phyloP scores from a whole-genome alignment of 2,888 invertebrate genomes.

The Caenorhabditis sp. region DNA sequence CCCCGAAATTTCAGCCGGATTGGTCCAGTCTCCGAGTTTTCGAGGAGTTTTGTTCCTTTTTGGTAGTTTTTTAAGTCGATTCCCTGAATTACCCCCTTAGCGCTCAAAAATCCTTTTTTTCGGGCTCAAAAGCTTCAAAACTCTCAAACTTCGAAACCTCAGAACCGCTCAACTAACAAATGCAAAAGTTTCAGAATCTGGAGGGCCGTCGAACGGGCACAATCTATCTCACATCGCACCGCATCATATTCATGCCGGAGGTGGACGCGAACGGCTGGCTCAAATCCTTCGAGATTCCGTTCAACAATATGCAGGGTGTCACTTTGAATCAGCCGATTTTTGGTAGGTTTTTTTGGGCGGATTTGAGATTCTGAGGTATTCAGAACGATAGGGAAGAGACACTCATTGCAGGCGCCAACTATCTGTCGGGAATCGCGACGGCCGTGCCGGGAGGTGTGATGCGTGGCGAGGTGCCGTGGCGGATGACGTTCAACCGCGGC shows the following conservation, averaged over 20 bases:
- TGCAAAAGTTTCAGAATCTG: slow-evolving; percentile 73
- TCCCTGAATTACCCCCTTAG: no score
- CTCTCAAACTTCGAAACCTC: no score
- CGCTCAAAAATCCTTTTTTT: no score
- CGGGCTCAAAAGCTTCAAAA: neutral
- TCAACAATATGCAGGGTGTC: slow-evolving; percentile 89
- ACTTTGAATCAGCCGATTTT: slow-evolving; percentile 98
- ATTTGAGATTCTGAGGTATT: no score
- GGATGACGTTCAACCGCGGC: slow-evolving; percentile 86
- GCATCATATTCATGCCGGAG: slow-evolving; percentile 84
- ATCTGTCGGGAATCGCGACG: slow-evolving; percentile 91
- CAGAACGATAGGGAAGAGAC: no score
- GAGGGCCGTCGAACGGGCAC: slow-evolving; percentile 86
- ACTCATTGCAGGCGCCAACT: slow-evolving; percentile 96
- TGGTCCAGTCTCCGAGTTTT: no score
- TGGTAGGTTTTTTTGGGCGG: slow-evolving; percentile 86
- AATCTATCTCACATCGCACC: slow-evolving; percentile 95
- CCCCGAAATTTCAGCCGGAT: no score
- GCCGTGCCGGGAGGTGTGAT: slow-evolving; percentile 91
- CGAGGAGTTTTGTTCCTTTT: no score
- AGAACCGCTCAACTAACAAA: no score
- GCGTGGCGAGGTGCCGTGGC: slow-evolving; percentile 72
- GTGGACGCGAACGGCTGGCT: slow-evolving; percentile 50
- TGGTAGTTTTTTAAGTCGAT: no score
- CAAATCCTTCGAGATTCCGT: slow-evolving; percentile 95